Conservation (phyloP, 2,797 vertebrate species). For the Fistularia tabacaria region DNA sequence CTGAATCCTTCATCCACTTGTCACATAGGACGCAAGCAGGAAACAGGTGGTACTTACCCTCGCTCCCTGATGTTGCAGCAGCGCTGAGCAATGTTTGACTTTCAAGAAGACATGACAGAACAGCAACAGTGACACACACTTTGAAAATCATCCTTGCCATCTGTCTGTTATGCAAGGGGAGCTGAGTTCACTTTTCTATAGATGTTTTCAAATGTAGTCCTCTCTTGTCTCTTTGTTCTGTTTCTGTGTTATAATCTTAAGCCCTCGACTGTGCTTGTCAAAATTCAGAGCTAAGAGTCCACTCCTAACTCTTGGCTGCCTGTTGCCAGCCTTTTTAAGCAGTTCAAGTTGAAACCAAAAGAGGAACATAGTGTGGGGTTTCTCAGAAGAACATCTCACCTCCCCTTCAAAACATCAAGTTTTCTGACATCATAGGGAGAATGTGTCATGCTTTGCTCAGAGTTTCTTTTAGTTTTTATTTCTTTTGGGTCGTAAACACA, state of each 20-base stretch:
- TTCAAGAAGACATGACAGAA: slow-evolving; percentile 35
- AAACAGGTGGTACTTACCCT: slow-evolving; percentile 26
- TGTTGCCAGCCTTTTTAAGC: slow-evolving; percentile 6
- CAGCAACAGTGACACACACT: slow-evolving; percentile 1
- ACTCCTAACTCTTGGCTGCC: neutral
- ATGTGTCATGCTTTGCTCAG: too few relatives aligned
- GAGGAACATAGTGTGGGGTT: slow-evolving; percentile 27
- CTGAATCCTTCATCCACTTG: too few relatives aligned
- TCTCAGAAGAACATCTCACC: too few relatives aligned
- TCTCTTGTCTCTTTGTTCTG: too few relatives aligned
- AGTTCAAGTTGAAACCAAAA: slow-evolving; percentile 21
- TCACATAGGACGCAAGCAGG: neutral
- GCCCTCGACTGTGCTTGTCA: slow-evolving; percentile 6
- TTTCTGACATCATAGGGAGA: neutral
- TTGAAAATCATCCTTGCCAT: neutral
- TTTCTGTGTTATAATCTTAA: too few relatives aligned
- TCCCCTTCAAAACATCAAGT: neutral
- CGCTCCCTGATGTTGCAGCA: slow-evolving; percentile 26
- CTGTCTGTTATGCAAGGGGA: too few relatives aligned
- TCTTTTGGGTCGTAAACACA: too few relatives aligned
- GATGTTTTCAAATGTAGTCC: too few relatives aligned
- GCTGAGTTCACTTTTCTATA: too few relatives aligned
- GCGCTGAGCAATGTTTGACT: slow-evolving; percentile 35
- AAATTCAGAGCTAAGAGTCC: slow-evolving; percentile 33
- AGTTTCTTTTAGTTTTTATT: too few relatives aligned